Evolutionary conservation across 1,140 invertebrate species (phyloP), one percentile per base, ranked within the genome.

Genomic region (Maconellicoccus hirsutus): DNA sequence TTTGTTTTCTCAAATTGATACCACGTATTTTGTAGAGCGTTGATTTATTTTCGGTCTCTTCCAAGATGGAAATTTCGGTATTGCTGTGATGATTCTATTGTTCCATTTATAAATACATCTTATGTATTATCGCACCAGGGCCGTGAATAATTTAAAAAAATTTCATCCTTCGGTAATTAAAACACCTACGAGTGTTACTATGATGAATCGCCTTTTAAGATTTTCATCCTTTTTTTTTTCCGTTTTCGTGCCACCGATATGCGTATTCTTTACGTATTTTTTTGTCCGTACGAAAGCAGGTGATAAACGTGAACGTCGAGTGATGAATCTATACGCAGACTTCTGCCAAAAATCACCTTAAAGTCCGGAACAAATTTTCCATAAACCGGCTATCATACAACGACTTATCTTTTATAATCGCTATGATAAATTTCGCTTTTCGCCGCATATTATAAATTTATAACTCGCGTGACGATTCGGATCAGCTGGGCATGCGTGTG

Each of bases 311-410:
- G 42, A 19, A 52, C n/a, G n/a, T 16, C 12, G 42, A 52, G n/a
- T 52, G 42, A 52, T 52, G 42, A 52, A 52, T 52, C 42, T 52
- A 52, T 52, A 52, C n/a, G 42, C 42, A 19, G 61, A 22, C 61
- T 66, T 66, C 61, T 66, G 61, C 61, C 61, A 66, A 26, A 66
- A 25, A 66, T 66, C 61, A 19, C 61, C 19, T 25, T 26, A 66
- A 66, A 66, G 19, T 66, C 19, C 61, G 61, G 21, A 66, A 66
- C 61, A 66, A 66, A 66, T 66, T 66, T 66, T 23, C 61, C 61
- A 66, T 66, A 66, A 66, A 66, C 61, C 61, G 61, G 22, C 61
- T 25, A 22, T 4, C 61, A 66, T 66, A 10, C 7, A 22, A 14
- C 25, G 61, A 66, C 21, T 25, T 66, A 66, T 66, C 61, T 66